Evolutionary conservation across 2,113 vertebrate species (phyloP).

Genomic region (Morone chrysops): DNA sequence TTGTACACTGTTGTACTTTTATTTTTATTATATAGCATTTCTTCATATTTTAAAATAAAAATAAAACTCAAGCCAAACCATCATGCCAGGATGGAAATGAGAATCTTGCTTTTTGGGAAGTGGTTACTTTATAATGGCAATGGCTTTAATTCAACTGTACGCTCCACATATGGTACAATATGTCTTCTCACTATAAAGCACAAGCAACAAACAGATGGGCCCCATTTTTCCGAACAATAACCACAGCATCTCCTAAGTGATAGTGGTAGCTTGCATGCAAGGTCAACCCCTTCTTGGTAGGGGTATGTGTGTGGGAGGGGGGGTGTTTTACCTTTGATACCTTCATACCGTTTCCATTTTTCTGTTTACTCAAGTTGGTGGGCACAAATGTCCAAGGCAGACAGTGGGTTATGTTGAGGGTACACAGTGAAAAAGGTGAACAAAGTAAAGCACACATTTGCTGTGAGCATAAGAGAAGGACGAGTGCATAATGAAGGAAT

Average conservation of each 20-base stretch:
- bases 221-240: slow-evolving; percentile 54
- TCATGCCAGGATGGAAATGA: background rate
- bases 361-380: slow-evolving; percentile 52
- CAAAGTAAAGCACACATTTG: slow-evolving; percentile 55
- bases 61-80: background rate
- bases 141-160: background rate
- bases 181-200: slow-evolving; percentile 6
- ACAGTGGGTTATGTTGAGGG: slow-evolving; percentile 42
- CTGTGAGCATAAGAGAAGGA: slow-evolving; percentile 60
- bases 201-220: slow-evolving; percentile 66
- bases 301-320: background rate
- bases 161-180: background rate
- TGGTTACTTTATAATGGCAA: background rate
- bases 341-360: slow-evolving; percentile 43
- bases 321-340: slow-evolving; percentile 41
- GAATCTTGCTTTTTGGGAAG: background rate
- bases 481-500: slow-evolving; percentile 62
- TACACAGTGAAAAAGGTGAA: slow-evolving; percentile 34
- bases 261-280: slow-evolving; percentile 62
- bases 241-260: slow-evolving; percentile 57
- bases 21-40: background rate
- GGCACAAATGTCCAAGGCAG: slow-evolving; percentile 43
- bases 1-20: too few relatives aligned
- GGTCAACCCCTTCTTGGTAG: slow-evolving; percentile 58
- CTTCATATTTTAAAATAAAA: background rate